phyloP scores from a whole-genome alignment of 2,888 invertebrate species.

The Acrocera orbiculus region DNA sequence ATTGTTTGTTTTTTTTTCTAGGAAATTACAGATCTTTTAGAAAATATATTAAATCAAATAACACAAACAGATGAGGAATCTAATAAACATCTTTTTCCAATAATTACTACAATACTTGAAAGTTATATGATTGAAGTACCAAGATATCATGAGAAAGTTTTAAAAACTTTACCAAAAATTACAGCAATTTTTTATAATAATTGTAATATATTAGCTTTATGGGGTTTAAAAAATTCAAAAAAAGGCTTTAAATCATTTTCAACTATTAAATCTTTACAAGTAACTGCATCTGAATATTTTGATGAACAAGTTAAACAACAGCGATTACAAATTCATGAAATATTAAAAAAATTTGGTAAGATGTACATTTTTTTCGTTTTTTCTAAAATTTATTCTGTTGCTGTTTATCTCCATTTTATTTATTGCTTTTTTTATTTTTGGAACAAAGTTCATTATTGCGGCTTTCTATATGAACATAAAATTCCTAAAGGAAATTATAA shows the following conservation, averaged over 20 bases:
- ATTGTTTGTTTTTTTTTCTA: conserved; percentile 9
- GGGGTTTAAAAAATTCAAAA: conserved; percentile 42
- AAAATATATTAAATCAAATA: conserved; percentile 22
- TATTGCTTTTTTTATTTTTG: neutral
- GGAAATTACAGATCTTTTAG: conserved; percentile 26
- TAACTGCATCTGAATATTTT: conserved; percentile 51
- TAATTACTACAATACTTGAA: conserved; percentile 55
- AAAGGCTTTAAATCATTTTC: conserved; percentile 38
- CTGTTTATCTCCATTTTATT: too few species aligned
- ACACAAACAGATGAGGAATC: conserved; percentile 11
- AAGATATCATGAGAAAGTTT: conserved; percentile 57
- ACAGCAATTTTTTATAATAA: conserved; percentile 78
- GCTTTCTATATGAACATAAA: neutral
- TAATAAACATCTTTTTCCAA: conserved; percentile 49
- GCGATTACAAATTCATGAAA: conserved; percentile 54
- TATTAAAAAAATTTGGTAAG: conserved; percentile 55
- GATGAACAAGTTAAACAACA: conserved; percentile 58
- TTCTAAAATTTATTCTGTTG: too few species aligned
- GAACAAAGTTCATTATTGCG: neutral
- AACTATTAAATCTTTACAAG: conserved; percentile 40
- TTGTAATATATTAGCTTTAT: conserved; percentile 74
- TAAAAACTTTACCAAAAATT: conserved; percentile 75
- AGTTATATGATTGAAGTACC: conserved; percentile 62
- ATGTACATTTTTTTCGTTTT: too few species aligned
- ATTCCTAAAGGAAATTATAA: neutral